These are phyloP conservation scores for Macrophya annulata DNA, from an alignment of 2,888 invertebrate species.

Conservation along the genomic window DNA sequence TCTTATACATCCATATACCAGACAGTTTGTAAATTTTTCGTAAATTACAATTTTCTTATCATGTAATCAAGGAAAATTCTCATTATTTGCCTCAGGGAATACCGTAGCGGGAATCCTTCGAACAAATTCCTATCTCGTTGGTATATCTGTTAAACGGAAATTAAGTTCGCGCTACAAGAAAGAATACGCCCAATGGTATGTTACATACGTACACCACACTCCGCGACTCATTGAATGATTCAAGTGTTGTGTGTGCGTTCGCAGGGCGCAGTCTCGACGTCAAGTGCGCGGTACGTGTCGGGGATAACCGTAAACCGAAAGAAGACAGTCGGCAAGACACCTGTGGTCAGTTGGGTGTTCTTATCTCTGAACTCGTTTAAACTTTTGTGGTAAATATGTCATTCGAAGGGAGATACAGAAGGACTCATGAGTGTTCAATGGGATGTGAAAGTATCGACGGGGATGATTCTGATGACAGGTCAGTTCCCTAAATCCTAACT, in stretches of 20 bases:
- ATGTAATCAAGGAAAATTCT: background rate
- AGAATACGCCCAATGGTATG: background rate
- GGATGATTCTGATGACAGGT: slow-evolving; percentile 46
- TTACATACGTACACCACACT: background rate
- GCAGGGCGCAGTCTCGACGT: background rate
- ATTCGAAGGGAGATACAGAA: slow-evolving; percentile 2
- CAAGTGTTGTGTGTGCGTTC: background rate
- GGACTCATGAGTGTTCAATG: background rate
- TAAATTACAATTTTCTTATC: background rate
- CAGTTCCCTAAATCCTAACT: background rate
- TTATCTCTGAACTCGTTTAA: background rate
- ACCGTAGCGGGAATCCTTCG: background rate
- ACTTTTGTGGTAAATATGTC: slow-evolving; percentile 10
- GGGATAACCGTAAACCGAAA: background rate
- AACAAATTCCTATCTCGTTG: background rate
- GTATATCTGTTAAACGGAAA: background rate
- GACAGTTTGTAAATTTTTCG: background rate
- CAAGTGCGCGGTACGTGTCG: background rate
- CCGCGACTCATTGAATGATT: background rate
- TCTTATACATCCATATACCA: background rate
- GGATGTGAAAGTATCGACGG: slow-evolving; percentile 19
- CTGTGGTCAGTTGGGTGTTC: background rate
- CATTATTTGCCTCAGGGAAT: background rate
- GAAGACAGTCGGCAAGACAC: background rate
- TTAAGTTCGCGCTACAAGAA: background rate